These are phyloP conservation scores for Rhegmatorhina hoffmannsi DNA, from an alignment of 2,113 vertebrate species.

Conservation along the genomic window DNA sequence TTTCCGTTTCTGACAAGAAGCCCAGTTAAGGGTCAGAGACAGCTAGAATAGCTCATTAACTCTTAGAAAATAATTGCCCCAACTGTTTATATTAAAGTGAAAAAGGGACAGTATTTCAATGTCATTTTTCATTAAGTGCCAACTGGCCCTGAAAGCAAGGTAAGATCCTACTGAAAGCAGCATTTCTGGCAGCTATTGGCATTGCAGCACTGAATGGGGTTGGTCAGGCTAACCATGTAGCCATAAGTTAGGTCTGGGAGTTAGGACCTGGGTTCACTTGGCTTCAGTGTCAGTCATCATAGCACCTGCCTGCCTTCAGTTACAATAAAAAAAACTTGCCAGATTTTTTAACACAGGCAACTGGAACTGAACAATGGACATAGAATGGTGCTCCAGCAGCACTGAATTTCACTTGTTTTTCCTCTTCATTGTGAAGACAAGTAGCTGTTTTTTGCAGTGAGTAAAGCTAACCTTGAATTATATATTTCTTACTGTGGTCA, in stretches of 20 bases:
- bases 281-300: background rate
- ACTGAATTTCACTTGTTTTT: background rate
- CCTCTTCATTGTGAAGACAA: background rate
- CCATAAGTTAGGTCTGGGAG: background rate
- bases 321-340: background rate
- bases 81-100: background rate
- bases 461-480: background rate
- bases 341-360: background rate
- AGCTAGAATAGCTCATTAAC: background rate
- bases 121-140: background rate
- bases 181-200: background rate
- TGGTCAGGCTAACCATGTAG: background rate
- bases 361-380: background rate
- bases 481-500: background rate
- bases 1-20: background rate
- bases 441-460: background rate
- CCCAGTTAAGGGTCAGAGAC: background rate
- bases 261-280: background rate
- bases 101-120: background rate
- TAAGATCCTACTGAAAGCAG: background rate
- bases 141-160: background rate
- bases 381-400: background rate
- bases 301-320: background rate
- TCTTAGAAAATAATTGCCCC: background rate
- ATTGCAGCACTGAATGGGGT: background rate